phyloP scores from a whole-genome alignment of 2,888 invertebrate species.

The Galeopsomyia nigrocyanea region DNA sequence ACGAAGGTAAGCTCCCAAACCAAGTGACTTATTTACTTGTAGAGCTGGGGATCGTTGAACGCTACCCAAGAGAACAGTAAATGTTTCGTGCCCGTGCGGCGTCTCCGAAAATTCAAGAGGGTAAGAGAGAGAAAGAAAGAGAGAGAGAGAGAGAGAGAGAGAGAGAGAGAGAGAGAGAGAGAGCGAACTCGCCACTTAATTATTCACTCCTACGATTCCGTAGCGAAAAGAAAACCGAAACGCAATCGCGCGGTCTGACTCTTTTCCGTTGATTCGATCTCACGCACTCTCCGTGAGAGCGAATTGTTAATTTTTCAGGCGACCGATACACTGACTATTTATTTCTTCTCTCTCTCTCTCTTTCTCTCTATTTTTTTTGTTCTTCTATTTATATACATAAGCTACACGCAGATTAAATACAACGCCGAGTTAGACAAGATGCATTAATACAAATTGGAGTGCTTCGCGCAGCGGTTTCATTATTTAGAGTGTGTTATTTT shows the following conservation, averaged over 20 bases:
- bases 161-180: no score
- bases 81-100: constrained; percentile 7
- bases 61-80: constrained; percentile 29
- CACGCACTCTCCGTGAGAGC: constrained; percentile 5
- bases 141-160: not conserved
- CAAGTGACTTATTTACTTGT: constrained; percentile 19
- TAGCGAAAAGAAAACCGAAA: constrained; percentile 26
- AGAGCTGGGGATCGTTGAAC: constrained; percentile 10
- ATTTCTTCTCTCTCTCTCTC: no score
- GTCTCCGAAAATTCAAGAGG: no score
- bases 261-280: not conserved
- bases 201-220: constrained; percentile 11
- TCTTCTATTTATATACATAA: constrained; percentile 26
- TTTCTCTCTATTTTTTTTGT: no score
- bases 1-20: not conserved
- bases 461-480: no score
- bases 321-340: no score
- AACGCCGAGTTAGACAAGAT: not conserved
- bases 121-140: not conserved
- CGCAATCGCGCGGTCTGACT: constrained; percentile 6
- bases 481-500: no score
- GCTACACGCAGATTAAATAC: constrained; percentile 7
- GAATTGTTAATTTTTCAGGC: constrained; percentile 10
- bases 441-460: constrained; percentile 26
- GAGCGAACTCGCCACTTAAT: constrained; percentile 24